A percentile compares a stretch with the other conserved stretches of the same genome.
Evolutionary conservation across 2,113 vertebrate genomes (phyloP).

Genomic region (Tricholaema leucomelas): DNA sequence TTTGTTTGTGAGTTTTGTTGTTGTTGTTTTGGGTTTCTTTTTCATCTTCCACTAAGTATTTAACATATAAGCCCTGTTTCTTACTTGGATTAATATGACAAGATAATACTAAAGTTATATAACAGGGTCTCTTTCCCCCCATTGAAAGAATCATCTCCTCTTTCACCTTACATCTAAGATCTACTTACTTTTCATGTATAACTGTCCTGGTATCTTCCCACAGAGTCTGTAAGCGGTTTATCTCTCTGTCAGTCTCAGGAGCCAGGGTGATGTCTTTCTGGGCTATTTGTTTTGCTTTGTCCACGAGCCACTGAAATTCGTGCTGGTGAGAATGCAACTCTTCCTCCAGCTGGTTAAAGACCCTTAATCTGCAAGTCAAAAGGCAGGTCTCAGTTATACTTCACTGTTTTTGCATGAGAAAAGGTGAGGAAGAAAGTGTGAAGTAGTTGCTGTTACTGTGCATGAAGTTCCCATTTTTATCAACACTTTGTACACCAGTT

Average conservation of each 20-base stretch:
- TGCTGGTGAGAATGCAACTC: conserved; percentile 91
- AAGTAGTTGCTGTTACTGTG: background rate
- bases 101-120: background rate
- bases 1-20: no score
- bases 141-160: background rate
- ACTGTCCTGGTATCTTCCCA: conserved; percentile 85
- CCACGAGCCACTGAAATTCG: conserved; percentile 90
- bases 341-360: conserved; percentile 91
- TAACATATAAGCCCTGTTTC: background rate
- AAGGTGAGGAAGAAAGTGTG: background rate
- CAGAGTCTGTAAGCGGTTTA: conserved; percentile 79
- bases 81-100: background rate
- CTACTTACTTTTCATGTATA: conserved; percentile 85
- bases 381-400: background rate
- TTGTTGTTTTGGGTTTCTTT: no score
- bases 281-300: conserved; percentile 90
- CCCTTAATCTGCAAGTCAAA: conserved; percentile 81
- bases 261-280: conserved; percentile 85
- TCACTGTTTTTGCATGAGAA: background rate
- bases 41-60: background rate
- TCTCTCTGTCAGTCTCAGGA: conserved; percentile 81
- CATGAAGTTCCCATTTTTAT: background rate
- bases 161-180: background rate
- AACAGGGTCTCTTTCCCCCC: background rate
- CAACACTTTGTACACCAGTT: background rate